Base-by-base conservation (phyloP, 1,140 invertebrate species). In the Holotrichia oblita region DNA sequence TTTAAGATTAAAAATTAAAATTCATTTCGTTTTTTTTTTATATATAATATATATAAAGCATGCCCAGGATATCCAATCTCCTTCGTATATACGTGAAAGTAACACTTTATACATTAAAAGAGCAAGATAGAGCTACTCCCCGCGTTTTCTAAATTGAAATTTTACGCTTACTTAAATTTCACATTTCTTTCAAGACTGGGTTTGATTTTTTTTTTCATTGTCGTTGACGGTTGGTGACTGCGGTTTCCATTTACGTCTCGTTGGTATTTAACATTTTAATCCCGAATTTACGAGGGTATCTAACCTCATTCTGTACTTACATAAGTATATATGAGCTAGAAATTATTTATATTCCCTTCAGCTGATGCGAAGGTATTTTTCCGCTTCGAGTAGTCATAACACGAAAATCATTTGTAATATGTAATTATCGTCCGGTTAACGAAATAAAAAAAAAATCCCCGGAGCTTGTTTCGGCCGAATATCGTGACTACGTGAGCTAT, bases 131-230 rank as follows among this genome's bases (percentile, higher is more conserved):
- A 3, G 17, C 6, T 14, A 17, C 48, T n/a, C 14, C n/a, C n/a
- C 14, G 48, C 17, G 48, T 17, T 17, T 17, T 17, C 17, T 55
- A 55, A 55, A 17, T 55, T 55, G 48, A 55, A 55, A 55, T 55
- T 55, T 55, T 55, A 17, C 48, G 48, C 48, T 55, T 55, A 55
- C 48, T 55, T 55, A n/a, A 55, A 55, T 55, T 55, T 55, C 48
- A 55, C 48, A 55, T 55, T 55, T 55, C 14, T 55, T 55, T 55
- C 17, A 55, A 6, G 17, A 55, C 48, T 17, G 14, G 48, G 12
- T 55, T 17, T 3, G 14, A 17, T 55, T 55, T 55, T n/a, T 55
- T 55, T 55, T 55, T 17, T 55, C 17, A 6, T 55, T 17, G 48
- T 17, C n/a, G 48, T 17, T 17, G 14, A 7, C 17, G 14, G 48